Base-by-base conservation (phyloP, 1,140 invertebrate species). In the Zaprionus camerounensis region DNA sequence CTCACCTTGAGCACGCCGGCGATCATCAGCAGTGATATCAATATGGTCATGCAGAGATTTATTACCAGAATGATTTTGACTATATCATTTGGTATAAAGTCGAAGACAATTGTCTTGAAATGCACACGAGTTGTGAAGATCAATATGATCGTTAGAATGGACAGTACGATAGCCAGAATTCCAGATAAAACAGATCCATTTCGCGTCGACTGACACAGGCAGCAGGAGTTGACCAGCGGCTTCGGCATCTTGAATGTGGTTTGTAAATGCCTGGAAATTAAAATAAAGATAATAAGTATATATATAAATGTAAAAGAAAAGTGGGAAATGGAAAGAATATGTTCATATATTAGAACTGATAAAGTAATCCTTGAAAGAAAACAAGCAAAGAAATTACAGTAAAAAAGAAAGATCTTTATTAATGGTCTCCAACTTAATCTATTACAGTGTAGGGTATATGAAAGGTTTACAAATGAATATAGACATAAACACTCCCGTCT, bases 21-120 rank as follows among this genome's bases (percentile, higher is more conserved):
- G n/a, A 97, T 95, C 64, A 97, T 94, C 9, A 97, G 93, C 15
- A 93, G 90, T 17, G 96, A 97, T 85, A 97, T 96, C 15, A 97
- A 90, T 31, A 97, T 95, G 11, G 96, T 97, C 95, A 97, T 97
- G 49, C 94, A 95, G n/a, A 97, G 93, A 92, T 97, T 97, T 46
- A 97, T 94, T 0, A 95, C 95, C n/a, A 97, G 93, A 74, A 97
- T 96, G 64, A 97, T 96, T 93, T 95, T 95, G 17, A 96, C 96
- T 94, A 94, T 83, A 94, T 81, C 79, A 59, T 91, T 87, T 77
- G 92, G 90, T 80, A 94, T 58, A 85, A 81, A 85, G 63, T 93
- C 86, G 38, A 92, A 85, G 12, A 92, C 34, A 57, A 92, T 93
- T 15, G 96, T 97, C 80, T 94, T 95, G 92, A 96, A 95, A 81